Evolutionary conservation across 2,888 invertebrate species (phyloP).

Genomic region (Anaspis maculata): DNA sequence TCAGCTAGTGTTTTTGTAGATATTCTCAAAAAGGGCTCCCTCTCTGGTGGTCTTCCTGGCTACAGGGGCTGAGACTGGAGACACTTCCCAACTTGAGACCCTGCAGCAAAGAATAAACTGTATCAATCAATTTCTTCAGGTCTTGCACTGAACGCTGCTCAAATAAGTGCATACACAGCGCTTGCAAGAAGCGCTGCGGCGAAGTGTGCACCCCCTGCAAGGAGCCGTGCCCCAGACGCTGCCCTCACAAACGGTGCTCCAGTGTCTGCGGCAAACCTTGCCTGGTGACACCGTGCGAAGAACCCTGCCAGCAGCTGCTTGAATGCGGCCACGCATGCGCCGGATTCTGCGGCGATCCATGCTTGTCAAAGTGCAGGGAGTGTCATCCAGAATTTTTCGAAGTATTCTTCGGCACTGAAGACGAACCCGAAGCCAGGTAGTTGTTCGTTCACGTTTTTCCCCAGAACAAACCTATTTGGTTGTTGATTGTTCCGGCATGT

Average conservation of each 20-base stretch:
- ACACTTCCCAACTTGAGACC: too few species aligned
- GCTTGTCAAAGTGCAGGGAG: constrained; percentile 24
- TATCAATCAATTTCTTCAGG: too few species aligned
- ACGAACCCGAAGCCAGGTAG: constrained; percentile 25
- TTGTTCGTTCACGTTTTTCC: too few species aligned
- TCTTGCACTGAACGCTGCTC: constrained; percentile 47
- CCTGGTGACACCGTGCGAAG: constrained; percentile 40
- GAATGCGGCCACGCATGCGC: constrained; percentile 56
- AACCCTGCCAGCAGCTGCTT: constrained; percentile 38
- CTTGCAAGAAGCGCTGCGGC: constrained; percentile 43
- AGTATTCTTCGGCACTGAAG: constrained; percentile 27
- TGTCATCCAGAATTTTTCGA: constrained; percentile 23
- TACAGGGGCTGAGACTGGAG: too few species aligned
- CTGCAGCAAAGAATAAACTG: too few species aligned
- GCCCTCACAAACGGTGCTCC: constrained; percentile 45
- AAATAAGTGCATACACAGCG: constrained; percentile 47
- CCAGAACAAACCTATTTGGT: too few species aligned
- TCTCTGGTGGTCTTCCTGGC: too few species aligned
- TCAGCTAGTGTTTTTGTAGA: too few species aligned
- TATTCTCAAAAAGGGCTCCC: too few species aligned
- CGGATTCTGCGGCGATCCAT: constrained; percentile 63
- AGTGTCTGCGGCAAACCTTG: constrained; percentile 45
- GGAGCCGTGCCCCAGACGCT: constrained; percentile 34
- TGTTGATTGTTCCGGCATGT: too few species aligned
- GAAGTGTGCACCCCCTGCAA: constrained; percentile 38